Base-by-base conservation (phyloP, 1,140 invertebrate species). In the Zaprionus vittiger region DNA sequence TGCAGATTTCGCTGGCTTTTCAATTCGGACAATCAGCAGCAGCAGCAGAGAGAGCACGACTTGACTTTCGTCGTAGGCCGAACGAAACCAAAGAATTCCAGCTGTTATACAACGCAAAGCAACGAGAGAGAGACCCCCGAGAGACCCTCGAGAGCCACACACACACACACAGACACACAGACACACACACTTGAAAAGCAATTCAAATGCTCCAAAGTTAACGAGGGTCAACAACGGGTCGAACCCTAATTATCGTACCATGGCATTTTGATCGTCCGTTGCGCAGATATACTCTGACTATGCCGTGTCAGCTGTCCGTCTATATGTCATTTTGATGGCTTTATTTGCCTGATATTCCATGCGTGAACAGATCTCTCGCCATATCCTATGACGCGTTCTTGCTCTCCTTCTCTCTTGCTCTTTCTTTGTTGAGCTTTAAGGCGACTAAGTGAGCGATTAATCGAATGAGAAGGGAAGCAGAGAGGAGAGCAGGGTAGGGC, bases 1-100 rank as follows among this genome's bases (percentile, higher is more conserved):
- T 74, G 72, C 72, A 74, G 72, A 62, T 74, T 69, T 56, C 56
- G 44, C 64, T 67, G 71, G 63, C 56, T 67, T 44, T 70, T 52
- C 41, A 66, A 73, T 73, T 73, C 44, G 55, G 57, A 55, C 59
- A 70, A 70, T 70, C 38, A 17, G 41, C n/a, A 37, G 28, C 9
- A 31, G 28, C 28, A 9, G 26, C 26, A 28, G 28, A 31, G 9
- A 26, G 67, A 31, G n/a, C 47, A 31, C 47, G 6, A 31, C n/a
- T 34, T 34, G 31, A 34, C 9, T 9, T 9, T 38, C n/a, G 20
- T 22, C 41, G 49, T 66, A 60, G 47, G 57, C 68, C 37, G 31
- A 28, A 31, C 24, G 41, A 54, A 70, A 62, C 31, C 41, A 68
- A 73, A 73, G 56, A 22, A 55, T 44, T 56, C 52, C 37, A 72